phyloP scores from a whole-genome alignment of 2,113 vertebrate genomes.

The Sisor rabdophorus region DNA sequence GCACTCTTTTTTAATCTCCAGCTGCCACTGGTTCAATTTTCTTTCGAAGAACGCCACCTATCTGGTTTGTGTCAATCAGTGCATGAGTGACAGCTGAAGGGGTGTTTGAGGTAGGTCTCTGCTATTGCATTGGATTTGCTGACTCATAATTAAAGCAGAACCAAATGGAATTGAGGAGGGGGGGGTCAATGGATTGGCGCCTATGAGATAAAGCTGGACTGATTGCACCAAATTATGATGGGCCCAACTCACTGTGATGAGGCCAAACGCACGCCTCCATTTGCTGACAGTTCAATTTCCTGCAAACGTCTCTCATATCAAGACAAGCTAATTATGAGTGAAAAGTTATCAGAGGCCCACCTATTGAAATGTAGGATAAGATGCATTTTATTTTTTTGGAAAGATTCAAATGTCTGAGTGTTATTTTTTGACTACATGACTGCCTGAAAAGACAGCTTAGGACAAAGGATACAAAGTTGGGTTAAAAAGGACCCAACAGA shows the following conservation, averaged over 20 bases:
- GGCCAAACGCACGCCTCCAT: constrained; percentile 92
- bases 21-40: constrained; percentile 49
- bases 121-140: constrained; percentile 88
- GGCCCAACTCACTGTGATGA: constrained; percentile 91
- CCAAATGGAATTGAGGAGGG: constrained; percentile 91
- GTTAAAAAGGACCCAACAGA: too few species aligned
- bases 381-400: constrained; percentile 71
- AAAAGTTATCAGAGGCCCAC: constrained; percentile 89
- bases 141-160: constrained; percentile 96
- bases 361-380: constrained; percentile 75
- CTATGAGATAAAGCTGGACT: constrained; percentile 89
- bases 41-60: constrained; percentile 43
- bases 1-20: constrained; percentile 45
- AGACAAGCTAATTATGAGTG: constrained; percentile 94
- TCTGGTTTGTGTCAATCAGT: constrained; percentile 54
- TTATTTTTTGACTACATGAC: constrained; percentile 76
- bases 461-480: constrained; percentile 58
- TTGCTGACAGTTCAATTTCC: constrained; percentile 96
- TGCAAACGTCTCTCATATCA: constrained; percentile 89
- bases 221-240: constrained; percentile 97
- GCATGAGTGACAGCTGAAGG: constrained; percentile 87
- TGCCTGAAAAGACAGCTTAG: constrained; percentile 64
- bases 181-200: constrained; percentile 85
- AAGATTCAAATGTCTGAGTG: constrained; percentile 84
- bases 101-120: constrained; percentile 83